Evolutionary conservation across 2,888 invertebrate species (phyloP), one percentile per base, ranked within the genome.

Genomic region (Lycia hirtaria): DNA sequence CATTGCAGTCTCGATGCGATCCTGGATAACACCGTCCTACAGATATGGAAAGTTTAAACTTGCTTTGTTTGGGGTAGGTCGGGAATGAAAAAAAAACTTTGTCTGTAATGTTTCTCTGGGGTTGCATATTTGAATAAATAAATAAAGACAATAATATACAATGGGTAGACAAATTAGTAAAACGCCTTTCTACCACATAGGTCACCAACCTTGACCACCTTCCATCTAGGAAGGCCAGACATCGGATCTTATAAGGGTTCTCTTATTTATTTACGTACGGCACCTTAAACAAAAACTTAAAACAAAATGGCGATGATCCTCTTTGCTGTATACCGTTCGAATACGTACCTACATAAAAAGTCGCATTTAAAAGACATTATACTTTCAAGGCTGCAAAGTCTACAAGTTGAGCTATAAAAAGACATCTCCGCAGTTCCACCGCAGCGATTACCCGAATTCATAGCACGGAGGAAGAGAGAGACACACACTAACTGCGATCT

Each of bases 1-100:
- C 41, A 56, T 44, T 60, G 57, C 35, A 28, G 57, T 56, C 47
- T 64, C 63, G 44, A 44, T 59, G 51, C 54, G 43, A 56, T 56
- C 64, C 54, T 56, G 56, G 56, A 56, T 66, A 56, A 58, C 63
- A 33, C 38, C 53, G 44, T 54, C 57, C 45, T 12, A 12, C 24
- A 33, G 41, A 56, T 50, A 50, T 51, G 44, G 40, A 26, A 17
- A 20, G 32, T 53, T 37, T 50, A 51, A 47, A 37, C 38, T 52
- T 40, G 26, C 32, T 55, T 44, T 44, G 50, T 40, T 44, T 51
- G 26, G 45, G 45, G 44, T 38, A 49, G 26, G 33, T 30, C 4
- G 30, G 10, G 14, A 10, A 40, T 12, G 12, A 47, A 12, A 52
- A 45, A 45, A n/a, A n/a, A 24, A 9, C 30, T 40, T 20, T 20